phyloP scores from a whole-genome alignment of 2,888 invertebrate species.

The Hydrotaea cyrtoneurina region DNA sequence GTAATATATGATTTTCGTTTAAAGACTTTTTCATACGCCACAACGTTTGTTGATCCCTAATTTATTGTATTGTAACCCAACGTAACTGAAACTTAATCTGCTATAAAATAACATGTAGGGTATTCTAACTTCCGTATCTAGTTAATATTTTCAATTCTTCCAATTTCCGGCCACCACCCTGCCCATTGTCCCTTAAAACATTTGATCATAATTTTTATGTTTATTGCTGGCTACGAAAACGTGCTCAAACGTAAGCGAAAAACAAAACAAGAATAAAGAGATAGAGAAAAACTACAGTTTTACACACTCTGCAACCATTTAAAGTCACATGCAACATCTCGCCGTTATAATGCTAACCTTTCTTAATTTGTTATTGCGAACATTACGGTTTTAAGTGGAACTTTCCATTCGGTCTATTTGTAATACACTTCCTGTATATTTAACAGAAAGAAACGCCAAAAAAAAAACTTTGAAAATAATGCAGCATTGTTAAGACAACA shows the following conservation, averaged over 20 bases:
- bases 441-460: neutral
- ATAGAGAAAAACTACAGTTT: neutral
- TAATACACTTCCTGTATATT: slow-evolving; percentile 14
- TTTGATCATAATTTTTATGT: slow-evolving; percentile 34
- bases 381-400: slow-evolving; percentile 33
- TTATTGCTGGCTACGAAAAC: slow-evolving; percentile 31
- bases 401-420: slow-evolving; percentile 33
- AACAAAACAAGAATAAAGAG: no score
- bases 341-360: slow-evolving; percentile 34
- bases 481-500: slow-evolving; percentile 33
- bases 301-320: slow-evolving; percentile 29
- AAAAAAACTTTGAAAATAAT: slow-evolving; percentile 10
- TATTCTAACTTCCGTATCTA: no score
- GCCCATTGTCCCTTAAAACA: neutral
- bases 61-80: neutral
- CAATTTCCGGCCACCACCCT: neutral
- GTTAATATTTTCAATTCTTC: no score
- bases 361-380: slow-evolving; percentile 43
- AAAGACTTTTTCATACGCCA: no score
- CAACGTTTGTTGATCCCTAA: no score
- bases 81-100: no score
- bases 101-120: no score
- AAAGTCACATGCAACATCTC: slow-evolving; percentile 21
- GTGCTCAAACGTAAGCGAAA: slow-evolving; percentile 15
- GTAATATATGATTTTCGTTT: no score